A percentile compares a stretch with the other conserved stretches of the same genome.
These are phyloP conservation scores for Lasiurus borealis DNA, from an alignment of 2,113 vertebrate species.

Conservation along the genomic window DNA sequence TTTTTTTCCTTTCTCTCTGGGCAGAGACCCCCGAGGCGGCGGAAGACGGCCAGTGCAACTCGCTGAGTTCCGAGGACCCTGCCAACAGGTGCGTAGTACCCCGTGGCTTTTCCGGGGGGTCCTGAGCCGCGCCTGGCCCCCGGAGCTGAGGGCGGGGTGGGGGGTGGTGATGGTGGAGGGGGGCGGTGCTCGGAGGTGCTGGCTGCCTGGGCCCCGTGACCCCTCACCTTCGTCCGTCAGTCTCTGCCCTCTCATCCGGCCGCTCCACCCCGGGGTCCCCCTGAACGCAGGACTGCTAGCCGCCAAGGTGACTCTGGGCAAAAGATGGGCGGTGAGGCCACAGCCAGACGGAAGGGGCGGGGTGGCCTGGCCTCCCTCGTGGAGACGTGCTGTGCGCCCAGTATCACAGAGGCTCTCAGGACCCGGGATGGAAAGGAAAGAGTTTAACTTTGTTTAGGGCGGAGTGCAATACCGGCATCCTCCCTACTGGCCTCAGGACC, in stretches of 20 bases:
- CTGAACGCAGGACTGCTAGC: too few relatives aligned
- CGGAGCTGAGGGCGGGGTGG: too few relatives aligned
- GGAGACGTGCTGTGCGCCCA: fast-evolving
- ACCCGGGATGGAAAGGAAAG: fast-evolving
- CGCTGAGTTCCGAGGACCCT: neutral
- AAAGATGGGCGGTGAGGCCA: too few relatives aligned
- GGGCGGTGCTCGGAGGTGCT: neutral
- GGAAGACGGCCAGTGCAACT: neutral
- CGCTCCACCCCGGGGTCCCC: too few relatives aligned
- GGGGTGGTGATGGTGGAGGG: too few relatives aligned
- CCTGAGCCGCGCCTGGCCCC: too few relatives aligned
- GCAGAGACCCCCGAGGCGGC: neutral
- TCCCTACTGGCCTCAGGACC: fast-evolving
- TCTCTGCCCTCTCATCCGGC: neutral
- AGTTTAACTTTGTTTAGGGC: neutral
- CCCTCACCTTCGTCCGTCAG: neutral
- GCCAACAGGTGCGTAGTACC: neutral
- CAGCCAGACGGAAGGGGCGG: neutral
- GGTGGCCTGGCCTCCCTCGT: neutral
- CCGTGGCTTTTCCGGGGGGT: too few relatives aligned
- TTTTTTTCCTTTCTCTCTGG: neutral
- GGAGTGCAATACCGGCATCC: too few relatives aligned
- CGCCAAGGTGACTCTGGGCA: too few relatives aligned
- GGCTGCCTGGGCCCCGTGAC: neutral
- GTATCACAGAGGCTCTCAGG: neutral